phyloP scores from a whole-genome alignment of 2,888 invertebrate species.

The Aquatica leii region DNA sequence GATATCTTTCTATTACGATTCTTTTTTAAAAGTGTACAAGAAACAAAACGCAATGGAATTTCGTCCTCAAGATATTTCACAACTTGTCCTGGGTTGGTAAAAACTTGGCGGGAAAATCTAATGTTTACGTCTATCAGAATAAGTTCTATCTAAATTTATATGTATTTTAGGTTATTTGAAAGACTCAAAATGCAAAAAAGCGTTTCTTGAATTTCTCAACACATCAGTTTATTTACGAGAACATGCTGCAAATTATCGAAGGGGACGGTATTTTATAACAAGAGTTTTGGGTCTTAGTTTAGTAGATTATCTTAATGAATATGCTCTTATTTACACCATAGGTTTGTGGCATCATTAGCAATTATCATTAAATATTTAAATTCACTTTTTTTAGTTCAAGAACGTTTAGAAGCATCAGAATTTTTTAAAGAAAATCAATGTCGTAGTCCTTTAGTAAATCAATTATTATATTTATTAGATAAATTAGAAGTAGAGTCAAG shows the following conservation, averaged over 20 bases:
- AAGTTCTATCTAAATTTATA: neutral
- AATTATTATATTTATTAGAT: constrained; percentile 53
- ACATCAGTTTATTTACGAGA: constrained; percentile 49
- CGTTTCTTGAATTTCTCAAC: constrained; percentile 54
- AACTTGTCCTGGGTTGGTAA: constrained; percentile 12
- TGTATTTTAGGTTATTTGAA: constrained; percentile 56
- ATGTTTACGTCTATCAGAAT: neutral
- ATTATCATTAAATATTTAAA: constrained; percentile 11
- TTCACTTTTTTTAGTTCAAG: constrained; percentile 52
- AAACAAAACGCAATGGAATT: constrained; percentile 5
- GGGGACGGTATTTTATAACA: constrained; percentile 53
- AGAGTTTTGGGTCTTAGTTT: constrained; percentile 54
- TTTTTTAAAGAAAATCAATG: constrained; percentile 49
- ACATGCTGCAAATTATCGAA: constrained; percentile 42
- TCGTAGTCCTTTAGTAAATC: constrained; percentile 47
- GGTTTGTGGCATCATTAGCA: constrained; percentile 44
- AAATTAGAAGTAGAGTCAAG: constrained; percentile 18
- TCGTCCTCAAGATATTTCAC: constrained; percentile 7
- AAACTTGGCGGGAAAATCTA: constrained; percentile 13
- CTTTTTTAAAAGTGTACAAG: neutral
- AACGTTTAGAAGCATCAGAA: constrained; percentile 52
- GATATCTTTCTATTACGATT: too few relatives aligned
- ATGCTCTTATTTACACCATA: constrained; percentile 54
- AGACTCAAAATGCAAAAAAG: constrained; percentile 50
- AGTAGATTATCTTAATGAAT: constrained; percentile 55